phyloP scores from a whole-genome alignment of 2,888 invertebrate species.

The Callinectes sapidus region DNA sequence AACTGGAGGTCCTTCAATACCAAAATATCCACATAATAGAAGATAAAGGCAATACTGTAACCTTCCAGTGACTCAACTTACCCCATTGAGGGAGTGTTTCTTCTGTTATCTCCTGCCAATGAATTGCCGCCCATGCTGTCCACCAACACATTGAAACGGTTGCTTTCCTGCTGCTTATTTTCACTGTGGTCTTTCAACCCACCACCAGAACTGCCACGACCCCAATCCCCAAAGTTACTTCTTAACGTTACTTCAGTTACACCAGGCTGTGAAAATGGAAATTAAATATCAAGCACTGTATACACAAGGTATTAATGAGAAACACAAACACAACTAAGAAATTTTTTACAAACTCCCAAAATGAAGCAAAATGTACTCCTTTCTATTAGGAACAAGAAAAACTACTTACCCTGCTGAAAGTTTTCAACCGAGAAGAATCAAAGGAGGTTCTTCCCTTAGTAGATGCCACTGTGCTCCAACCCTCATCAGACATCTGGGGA shows the following conservation, averaged over 20 bases:
- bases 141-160: slow-evolving; percentile 60
- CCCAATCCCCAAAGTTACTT: slow-evolving; percentile 65
- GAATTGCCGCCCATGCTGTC: slow-evolving; percentile 48
- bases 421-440: slow-evolving; percentile 63
- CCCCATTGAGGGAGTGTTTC: slow-evolving; percentile 55
- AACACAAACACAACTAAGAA: background rate
- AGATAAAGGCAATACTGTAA: background rate
- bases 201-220: slow-evolving; percentile 69
- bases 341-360: background rate
- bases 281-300: no score
- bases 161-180: slow-evolving; percentile 57
- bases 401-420: slow-evolving; percentile 60
- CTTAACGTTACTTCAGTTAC: slow-evolving; percentile 55
- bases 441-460: slow-evolving; percentile 53
- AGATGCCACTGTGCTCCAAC: slow-evolving; percentile 58
- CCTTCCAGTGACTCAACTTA: no score
- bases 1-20: no score
- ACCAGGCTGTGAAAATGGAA: slow-evolving; percentile 49
- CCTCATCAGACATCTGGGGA: slow-evolving; percentile 51
- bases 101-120: slow-evolving; percentile 52
- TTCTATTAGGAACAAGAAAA: background rate
- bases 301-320: background rate
- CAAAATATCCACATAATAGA: no score
- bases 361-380: background rate
- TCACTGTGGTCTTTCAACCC: slow-evolving; percentile 67